Base-by-base conservation (phyloP, 2,888 invertebrate species). In the Drosophila mimica region DNA sequence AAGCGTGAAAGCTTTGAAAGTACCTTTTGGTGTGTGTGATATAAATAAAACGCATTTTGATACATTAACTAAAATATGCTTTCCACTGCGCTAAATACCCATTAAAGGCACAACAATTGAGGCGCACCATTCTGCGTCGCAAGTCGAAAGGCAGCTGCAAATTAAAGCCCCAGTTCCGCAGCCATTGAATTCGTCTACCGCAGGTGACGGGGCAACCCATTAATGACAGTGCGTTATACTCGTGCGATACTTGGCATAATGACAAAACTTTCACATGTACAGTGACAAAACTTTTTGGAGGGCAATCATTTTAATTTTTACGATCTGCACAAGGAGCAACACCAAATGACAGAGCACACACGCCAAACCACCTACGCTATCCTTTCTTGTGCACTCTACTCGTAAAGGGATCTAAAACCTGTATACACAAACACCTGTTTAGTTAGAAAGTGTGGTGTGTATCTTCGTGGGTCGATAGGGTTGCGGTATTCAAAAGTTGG, bases 291-390 rank as follows among this genome's bases (percentile, higher is more conserved):
- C 59, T 85, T 81, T 68, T 38, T 70, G n/a, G 11, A 15, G 56
- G 81, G 88, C 83, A 88, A 89, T 87, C 79, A 87, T 89, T 87
- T 87, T 88, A 89, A 90, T 89, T 89, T 88, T 88, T 86, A 89
- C 79, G 86, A 88, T 83, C 82, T 79, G 64, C 73, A 34, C 53
- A 70, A 67, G 62, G 61, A 54, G 58, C 49, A 53, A 57, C 57
- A 63, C 61, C 48, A 63, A 72, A 61, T 56, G 30, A 61, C 38
- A 48, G 36, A 33, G 46, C 17, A 20, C 43, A 62, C 49, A 52
- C 28, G 17, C 13, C 48, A 15, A n/a, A 11, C 6, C 43, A 30
- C 9, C 20, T 13, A 31, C n/a, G 20, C n/a, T 25, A 6, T 13
- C 33, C 51, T 8, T 25, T 4, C 15, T 15, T 8, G 25, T 51